Base-by-base conservation (phyloP, 2,888 invertebrate genomes). In the Raillietiella orientalis region DNA sequence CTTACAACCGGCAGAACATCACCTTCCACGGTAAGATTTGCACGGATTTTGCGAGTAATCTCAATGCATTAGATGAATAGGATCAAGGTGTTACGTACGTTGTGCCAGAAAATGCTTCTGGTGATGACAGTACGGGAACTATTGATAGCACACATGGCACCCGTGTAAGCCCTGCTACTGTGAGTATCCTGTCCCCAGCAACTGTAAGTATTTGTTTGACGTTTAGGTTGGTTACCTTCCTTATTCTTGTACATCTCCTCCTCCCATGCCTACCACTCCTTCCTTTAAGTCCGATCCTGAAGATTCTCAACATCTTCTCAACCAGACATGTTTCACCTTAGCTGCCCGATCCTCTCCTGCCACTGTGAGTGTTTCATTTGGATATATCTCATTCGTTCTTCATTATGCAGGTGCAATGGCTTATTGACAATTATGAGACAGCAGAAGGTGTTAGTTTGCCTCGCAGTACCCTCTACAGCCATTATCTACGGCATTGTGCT, bases 381-480 rank as follows among this genome's bases (percentile, higher is more conserved):
- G 39, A 39, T 33, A 36, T 36, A 38, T 34, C 34, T 37, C 28
- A 35, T 39, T 32, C 36, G 19, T 8, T 19, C n/a, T 19, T 19
- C n/a, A 8, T n/a, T 19, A 19, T n/a, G 6, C 30, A 67, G 69
- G 66, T 75, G 26, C 70, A 75, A 48, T 96, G 93, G 93, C 58
- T 96, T 39, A 57, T 84, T 41, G 82, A 84, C 46, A 84, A 96
- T 55, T 96, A 96, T 48, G 93, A 96, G 55, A 84, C 82, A 21
- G 84, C 87, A 3, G 93, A 96, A 44, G 70, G 71, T 10, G 79
- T 82, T 12, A 77, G 75, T 27, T 41, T 84, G 29, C 87, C 90
- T 2, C 62, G 93, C 21, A 84, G 84, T 19, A 90, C 87, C 2
- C 57, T 96, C 17, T 96, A 96, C 53, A 71, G 74, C 40, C 93